These are phyloP conservation scores for Sesia bembeciformis DNA, from an alignment of 2,888 invertebrate species.

Conservation along the genomic window DNA sequence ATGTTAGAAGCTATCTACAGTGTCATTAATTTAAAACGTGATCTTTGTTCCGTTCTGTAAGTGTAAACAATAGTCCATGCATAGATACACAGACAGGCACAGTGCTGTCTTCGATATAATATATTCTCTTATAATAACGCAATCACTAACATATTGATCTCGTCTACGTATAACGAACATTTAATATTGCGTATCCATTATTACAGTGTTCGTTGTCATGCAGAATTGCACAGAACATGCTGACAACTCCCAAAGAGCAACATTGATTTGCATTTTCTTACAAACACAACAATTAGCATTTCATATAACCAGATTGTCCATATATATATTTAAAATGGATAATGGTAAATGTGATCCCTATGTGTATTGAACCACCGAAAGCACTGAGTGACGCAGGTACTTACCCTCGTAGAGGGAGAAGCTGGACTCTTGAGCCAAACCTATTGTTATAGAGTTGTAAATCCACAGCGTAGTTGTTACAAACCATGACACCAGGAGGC, in stretches of 20 bases:
- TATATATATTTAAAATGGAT: not conserved
- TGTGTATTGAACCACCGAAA: not conserved
- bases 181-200: no score
- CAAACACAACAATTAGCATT: conserved; percentile 19
- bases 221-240: conserved; percentile 52
- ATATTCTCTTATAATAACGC: not conserved
- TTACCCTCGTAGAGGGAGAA: conserved; percentile 61
- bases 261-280: conserved; percentile 22
- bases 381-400: conserved; percentile 8
- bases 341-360: not conserved
- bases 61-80: conserved; percentile 14
- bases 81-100: conserved; percentile 18
- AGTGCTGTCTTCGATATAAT: conserved; percentile 6
- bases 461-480: conserved; percentile 73
- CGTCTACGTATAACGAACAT: no score
- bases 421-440: conserved; percentile 64
- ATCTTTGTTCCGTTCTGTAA: not conserved
- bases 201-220: conserved; percentile 48
- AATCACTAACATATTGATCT: no score
- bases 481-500: conserved; percentile 73
- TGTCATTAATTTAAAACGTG: not conserved
- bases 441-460: conserved; percentile 68
- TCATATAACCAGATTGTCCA: not conserved
- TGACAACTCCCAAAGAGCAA: conserved; percentile 48
- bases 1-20: not conserved